These are phyloP conservation scores for Seriola aureovittata DNA, from an alignment of 2,113 vertebrate species.

Conservation along the genomic window DNA sequence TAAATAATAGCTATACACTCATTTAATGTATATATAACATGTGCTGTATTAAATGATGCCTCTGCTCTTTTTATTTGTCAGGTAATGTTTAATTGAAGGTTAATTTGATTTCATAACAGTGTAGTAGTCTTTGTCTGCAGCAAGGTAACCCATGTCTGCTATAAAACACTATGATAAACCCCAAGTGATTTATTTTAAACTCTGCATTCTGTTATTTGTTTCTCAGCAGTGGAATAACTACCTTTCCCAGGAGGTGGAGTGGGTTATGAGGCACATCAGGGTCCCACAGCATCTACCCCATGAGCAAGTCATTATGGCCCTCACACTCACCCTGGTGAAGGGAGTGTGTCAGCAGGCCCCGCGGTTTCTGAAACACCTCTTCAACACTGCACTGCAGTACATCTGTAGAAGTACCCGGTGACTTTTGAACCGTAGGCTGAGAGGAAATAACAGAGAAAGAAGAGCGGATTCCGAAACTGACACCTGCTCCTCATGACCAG, in stretches of 20 bases:
- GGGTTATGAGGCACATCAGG: conserved; percentile 47
- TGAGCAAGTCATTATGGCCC: conserved; percentile 84
- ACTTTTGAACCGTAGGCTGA: not conserved
- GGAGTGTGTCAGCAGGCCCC: conserved; percentile 84
- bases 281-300: conserved; percentile 75
- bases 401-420: conserved; percentile 66
- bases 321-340: conserved; percentile 88
- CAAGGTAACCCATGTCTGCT: not conserved
- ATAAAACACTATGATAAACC: not conserved
- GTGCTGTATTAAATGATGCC: too few species aligned
- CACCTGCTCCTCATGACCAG: not conserved
- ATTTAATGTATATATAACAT: too few species aligned
- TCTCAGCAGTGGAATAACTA: conserved; percentile 79
- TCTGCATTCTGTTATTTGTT: not conserved
- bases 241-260: conserved; percentile 75
- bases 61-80: too few species aligned
- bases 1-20: too few species aligned
- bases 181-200: too few species aligned
- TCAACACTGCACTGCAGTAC: conserved; percentile 75
- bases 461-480: not conserved
- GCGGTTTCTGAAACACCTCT: conserved; percentile 80
- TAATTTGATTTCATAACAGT: too few species aligned
- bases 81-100: too few species aligned
- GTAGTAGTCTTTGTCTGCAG: too few species aligned
- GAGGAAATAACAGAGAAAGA: conserved; percentile 10